Percentiles rank a stretch among this genome's conserved stretches.
These are phyloP conservation scores for Bombus consobrinus DNA, from an alignment of 1,140 invertebrate genomes.

Conservation along the genomic window DNA sequence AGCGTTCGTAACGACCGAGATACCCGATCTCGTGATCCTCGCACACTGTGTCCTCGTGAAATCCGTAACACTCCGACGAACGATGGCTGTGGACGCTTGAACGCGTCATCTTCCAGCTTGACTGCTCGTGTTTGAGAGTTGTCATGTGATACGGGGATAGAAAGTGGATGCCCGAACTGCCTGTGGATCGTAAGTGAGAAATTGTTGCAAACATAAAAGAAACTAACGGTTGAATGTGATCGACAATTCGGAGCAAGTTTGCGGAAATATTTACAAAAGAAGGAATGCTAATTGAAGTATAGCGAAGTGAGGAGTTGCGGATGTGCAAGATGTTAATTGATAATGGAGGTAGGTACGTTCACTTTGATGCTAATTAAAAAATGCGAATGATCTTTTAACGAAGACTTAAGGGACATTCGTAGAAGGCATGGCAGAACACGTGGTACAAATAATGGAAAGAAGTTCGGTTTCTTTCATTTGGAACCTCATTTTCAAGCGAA, in stretches of 20 bases:
- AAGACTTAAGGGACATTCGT: no score
- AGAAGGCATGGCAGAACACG: no score
- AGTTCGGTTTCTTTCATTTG: no score
- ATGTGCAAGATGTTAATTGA: neutral
- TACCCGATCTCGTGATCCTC: neutral
- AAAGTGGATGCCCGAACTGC: slow-evolving; percentile 19
- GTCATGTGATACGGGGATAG: slow-evolving; percentile 8
- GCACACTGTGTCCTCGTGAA: neutral
- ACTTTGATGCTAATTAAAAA: neutral
- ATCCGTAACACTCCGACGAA: neutral
- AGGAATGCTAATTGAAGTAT: neutral
- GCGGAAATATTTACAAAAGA: slow-evolving; percentile 8
- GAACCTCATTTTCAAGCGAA: no score
- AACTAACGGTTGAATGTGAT: neutral
- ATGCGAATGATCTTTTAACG: neutral
- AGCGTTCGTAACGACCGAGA: slow-evolving; percentile 17
- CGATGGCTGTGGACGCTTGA: neutral
- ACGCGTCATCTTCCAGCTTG: slow-evolving; percentile 11
- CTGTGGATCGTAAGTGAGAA: slow-evolving; percentile 23
- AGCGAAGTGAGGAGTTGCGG: neutral
- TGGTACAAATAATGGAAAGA: no score
- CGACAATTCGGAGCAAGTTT: neutral
- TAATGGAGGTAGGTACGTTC: neutral
- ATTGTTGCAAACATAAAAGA: neutral
- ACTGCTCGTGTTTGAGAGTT: neutral